Evolutionary conservation across 1,140 invertebrate genomes (phyloP).

Genomic region (Musca domestica): DNA sequence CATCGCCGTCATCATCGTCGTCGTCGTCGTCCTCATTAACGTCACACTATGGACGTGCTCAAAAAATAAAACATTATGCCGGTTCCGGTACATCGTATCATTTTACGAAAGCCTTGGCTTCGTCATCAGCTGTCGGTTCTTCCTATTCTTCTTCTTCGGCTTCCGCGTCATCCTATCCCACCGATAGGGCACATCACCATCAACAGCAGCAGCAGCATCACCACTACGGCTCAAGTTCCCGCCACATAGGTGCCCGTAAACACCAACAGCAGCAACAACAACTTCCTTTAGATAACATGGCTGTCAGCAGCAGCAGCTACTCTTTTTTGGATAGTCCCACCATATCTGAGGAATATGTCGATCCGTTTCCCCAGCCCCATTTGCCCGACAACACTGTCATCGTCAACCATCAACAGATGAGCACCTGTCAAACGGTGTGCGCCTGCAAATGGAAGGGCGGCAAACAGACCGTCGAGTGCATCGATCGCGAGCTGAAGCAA

Average conservation of each 20-base stretch:
- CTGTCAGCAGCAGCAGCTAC: conserved; percentile 40
- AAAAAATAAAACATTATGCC: conserved; percentile 4
- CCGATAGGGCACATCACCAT: background rate
- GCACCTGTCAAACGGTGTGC: conserved; percentile 73
- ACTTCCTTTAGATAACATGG: conserved; percentile 13
- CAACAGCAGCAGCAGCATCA: background rate
- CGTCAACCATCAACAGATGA: conserved; percentile 38
- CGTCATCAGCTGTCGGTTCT: background rate
- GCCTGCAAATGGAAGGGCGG: conserved; percentile 90
- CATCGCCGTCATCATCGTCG: background rate
- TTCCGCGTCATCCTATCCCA: conserved; percentile 6
- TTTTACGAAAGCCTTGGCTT: background rate
- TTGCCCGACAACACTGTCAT: conserved; percentile 30
- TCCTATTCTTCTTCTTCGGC: background rate
- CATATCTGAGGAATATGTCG: conserved; percentile 43
- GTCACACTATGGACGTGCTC: conserved; percentile 10
- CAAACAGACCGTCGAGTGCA: conserved; percentile 87
- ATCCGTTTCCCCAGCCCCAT: background rate
- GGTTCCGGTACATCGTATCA: background rate
- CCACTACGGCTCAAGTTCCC: conserved; percentile 2
- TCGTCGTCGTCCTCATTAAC: background rate
- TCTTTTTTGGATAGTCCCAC: conserved; percentile 44
- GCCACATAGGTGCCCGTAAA: background rate
- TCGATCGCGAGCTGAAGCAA: conserved; percentile 73
- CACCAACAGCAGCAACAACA: background rate